A percentile compares a stretch with the other conserved stretches of the same genome.
Conservation (phyloP, 2,797 vertebrate genomes). For the Pempheris klunzingeri region DNA sequence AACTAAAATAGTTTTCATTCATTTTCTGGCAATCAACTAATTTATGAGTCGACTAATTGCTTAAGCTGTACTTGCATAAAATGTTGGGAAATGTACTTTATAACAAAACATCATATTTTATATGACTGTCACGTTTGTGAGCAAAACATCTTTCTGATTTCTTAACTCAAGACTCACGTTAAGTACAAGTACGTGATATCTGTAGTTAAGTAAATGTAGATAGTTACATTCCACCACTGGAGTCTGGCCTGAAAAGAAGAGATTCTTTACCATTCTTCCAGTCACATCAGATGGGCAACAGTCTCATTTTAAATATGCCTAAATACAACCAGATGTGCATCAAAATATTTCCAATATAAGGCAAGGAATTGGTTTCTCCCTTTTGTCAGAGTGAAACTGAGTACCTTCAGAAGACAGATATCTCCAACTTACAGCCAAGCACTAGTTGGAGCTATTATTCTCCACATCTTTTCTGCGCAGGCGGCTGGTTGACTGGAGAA, state of each 20-base stretch:
- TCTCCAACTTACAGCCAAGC: neutral
- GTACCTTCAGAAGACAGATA: neutral
- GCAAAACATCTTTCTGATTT: neutral
- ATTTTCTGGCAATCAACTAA: neutral
- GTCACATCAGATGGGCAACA: conserved; percentile 3
- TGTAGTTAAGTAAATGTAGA: too few relatives aligned
- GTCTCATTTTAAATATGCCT: conserved; percentile 20
- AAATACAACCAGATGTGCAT: conserved; percentile 16
- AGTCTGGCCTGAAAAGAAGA: neutral
- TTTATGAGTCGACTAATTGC: too few relatives aligned
- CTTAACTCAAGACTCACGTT: too few relatives aligned
- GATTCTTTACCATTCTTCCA: neutral
- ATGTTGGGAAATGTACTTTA: neutral
- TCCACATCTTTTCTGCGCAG: neutral
- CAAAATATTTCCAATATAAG: conserved; percentile 5
- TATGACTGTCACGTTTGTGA: too few relatives aligned
- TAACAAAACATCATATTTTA: neutral
- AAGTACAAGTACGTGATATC: neutral
- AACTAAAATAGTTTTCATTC: neutral
- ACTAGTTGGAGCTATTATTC: neutral
- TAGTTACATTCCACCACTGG: too few relatives aligned
- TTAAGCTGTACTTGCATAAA: neutral
- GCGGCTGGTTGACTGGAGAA: neutral
- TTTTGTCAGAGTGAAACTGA: conserved; percentile 27
- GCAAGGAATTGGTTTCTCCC: conserved; percentile 26